phyloP scores from a whole-genome alignment of 2,797 vertebrate genomes.

The Platyrinchus mystaceus region DNA sequence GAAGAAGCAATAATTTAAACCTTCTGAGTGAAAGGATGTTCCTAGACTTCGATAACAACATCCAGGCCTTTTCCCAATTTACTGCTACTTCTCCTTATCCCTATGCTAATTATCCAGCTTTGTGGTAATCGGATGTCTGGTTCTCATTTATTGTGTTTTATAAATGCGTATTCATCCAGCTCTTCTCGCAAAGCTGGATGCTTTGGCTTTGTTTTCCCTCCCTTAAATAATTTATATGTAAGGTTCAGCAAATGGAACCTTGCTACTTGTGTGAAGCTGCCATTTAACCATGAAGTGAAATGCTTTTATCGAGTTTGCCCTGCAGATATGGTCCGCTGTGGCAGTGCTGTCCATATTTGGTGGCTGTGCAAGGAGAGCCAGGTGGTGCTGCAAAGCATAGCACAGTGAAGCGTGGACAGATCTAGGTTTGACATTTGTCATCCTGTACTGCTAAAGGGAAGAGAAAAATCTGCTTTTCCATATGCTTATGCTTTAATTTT shows the following conservation, averaged over 20 bases:
- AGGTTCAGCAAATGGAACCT: constrained; percentile 74
- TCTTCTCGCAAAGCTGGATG: not conserved
- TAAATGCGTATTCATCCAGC: not conserved
- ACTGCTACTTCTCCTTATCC: not conserved
- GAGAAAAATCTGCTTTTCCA: constrained; percentile 99
- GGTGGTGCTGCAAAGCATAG: constrained; percentile 93
- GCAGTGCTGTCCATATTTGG: constrained; percentile 91
- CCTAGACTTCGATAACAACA: not conserved
- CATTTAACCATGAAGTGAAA: constrained; percentile 80
- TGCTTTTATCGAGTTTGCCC: constrained; percentile 83
- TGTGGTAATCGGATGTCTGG: not conserved
- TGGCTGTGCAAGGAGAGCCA: constrained; percentile 97
- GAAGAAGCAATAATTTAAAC: not conserved
- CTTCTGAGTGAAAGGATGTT: not conserved
- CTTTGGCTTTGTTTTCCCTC: constrained; percentile 11
- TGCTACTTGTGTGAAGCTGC: constrained; percentile 81
- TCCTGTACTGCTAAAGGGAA: constrained; percentile 92
- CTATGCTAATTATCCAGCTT: not conserved
- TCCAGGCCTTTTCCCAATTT: not conserved
- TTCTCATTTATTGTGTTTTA: constrained; percentile 23
- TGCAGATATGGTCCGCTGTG: constrained; percentile 87
- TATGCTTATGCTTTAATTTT: constrained; percentile 93
- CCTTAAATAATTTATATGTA: constrained; percentile 78
- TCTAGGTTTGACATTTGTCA: constrained; percentile 92
- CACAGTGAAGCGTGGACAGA: constrained; percentile 93